phyloP scores from a whole-genome alignment of 2,888 invertebrate genomes.

The Clunio marinus region DNA sequence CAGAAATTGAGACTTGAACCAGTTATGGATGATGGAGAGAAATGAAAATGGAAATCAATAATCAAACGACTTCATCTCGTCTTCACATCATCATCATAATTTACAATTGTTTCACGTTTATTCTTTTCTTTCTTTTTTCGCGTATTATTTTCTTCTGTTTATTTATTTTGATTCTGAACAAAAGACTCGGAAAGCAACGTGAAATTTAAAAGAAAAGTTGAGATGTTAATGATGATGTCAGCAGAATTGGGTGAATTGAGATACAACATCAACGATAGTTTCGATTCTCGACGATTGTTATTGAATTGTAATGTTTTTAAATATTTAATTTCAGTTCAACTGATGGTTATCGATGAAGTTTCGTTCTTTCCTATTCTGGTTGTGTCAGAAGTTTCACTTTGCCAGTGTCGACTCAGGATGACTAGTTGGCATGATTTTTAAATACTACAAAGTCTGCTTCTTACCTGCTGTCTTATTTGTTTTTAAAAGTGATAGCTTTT shows the following conservation, averaged over 20 bases:
- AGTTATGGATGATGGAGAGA: too few relatives aligned
- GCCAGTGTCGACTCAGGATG: neutral
- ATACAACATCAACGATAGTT: neutral
- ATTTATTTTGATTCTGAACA: constrained; percentile 24
- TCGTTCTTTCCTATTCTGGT: too few relatives aligned
- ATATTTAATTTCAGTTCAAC: constrained; percentile 3
- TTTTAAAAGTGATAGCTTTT: neutral
- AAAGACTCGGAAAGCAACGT: neutral
- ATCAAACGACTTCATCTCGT: too few relatives aligned
- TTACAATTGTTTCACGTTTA: neutral
- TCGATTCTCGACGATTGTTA: neutral
- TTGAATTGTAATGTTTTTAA: constrained; percentile 24
- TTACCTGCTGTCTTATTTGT: neutral
- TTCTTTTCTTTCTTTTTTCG: neutral
- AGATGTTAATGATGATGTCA: constrained; percentile 38
- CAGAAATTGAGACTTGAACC: neutral
- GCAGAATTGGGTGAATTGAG: constrained; percentile 9
- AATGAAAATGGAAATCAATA: neutral
- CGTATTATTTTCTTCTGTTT: constrained; percentile 13
- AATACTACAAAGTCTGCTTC: neutral
- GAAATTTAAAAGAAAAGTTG: neutral
- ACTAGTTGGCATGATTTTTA: neutral
- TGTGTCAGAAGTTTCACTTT: too few relatives aligned
- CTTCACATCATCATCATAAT: neutral
- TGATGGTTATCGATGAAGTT: neutral